Base-by-base conservation (phyloP, 2,797 vertebrate species). In the Lacerta viridis region DNA sequence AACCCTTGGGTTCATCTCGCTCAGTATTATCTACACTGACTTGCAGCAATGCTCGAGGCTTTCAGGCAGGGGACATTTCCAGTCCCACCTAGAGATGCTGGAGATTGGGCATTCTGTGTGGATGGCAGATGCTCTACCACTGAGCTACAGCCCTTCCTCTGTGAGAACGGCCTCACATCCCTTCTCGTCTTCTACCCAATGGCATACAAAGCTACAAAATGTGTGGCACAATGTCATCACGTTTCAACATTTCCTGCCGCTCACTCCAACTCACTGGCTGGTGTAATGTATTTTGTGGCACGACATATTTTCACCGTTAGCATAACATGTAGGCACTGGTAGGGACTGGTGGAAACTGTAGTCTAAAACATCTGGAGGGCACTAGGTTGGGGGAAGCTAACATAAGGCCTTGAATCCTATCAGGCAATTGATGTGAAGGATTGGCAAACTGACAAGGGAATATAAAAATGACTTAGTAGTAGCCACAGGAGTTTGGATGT, bases 381-480 rank as follows among this genome's bases (percentile, higher is more conserved):
- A 55, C 50, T 55, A 55, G 3, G 50, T 55, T 55, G 50, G 50
- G 3, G 50, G 50, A 75, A 75, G 55, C 33, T 87, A 64, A 69
- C 75, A 78, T 50, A 64, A 41, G 59, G 23, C 17, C 7, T 23
- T 82, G 25, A 61, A 82, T 83, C 27, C 39, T 64, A 66, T 81
- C 29, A 74, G 61, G 41, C 33, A 82, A 64, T 50, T 87, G 1
- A 80, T 71, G 46, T 46, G 72, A 87, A 59, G 15, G 13, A 43
- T 71, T 80, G 71, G 27, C 29, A 82, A 1, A 75, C 29, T 87
- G 71, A 82, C 41, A 61, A 33, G 39, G 7, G 25, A 80, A 80
- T 71, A 84, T 72, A 80, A 84, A 84, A 80, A 18, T 6, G 15
- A 59, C 61, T 74, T 72, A 75, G 41, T 33, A 61, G 36, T 79